phyloP scores from a whole-genome alignment of 2,797 vertebrate genomes.

The Sardinella longiceps region DNA sequence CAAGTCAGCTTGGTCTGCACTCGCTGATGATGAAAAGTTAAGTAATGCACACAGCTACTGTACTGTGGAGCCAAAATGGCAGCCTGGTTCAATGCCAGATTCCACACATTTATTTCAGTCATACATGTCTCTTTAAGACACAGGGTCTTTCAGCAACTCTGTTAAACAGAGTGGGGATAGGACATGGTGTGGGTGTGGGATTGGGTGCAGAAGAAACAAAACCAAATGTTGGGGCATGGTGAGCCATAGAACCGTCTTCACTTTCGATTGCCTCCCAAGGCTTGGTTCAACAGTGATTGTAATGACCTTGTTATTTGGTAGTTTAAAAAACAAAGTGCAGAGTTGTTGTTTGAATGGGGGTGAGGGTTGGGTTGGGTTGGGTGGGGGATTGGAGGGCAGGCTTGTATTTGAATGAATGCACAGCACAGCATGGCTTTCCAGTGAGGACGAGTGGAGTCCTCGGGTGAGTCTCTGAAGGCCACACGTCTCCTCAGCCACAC shows the following conservation, averaged over 20 bases:
- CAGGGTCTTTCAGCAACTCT: neutral
- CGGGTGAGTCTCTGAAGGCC: neutral
- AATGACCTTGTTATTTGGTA: neutral
- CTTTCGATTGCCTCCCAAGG: neutral
- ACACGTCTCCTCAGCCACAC: neutral
- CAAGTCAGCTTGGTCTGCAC: conserved; percentile 7
- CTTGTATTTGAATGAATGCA: neutral
- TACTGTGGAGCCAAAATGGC: neutral
- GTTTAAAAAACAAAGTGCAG: neutral
- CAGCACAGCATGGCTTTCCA: neutral
- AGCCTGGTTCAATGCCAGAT: neutral
- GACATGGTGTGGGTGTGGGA: neutral
- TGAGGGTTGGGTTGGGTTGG: neutral
- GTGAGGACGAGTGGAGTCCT: neutral
- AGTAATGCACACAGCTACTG: neutral
- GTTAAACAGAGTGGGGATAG: neutral
- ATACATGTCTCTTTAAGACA: neutral
- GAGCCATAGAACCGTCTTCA: neutral
- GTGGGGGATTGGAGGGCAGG: neutral
- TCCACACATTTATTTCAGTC: neutral
- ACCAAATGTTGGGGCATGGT: neutral
- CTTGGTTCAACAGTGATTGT: conserved; percentile 3
- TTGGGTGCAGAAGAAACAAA: neutral
- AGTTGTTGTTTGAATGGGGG: neutral
- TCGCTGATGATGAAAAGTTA: conserved; percentile 11